Base-by-base conservation (phyloP, 37 sponge, comb jelly and placozoan genomes). In the Halisarca cf. caerulea region DNA sequence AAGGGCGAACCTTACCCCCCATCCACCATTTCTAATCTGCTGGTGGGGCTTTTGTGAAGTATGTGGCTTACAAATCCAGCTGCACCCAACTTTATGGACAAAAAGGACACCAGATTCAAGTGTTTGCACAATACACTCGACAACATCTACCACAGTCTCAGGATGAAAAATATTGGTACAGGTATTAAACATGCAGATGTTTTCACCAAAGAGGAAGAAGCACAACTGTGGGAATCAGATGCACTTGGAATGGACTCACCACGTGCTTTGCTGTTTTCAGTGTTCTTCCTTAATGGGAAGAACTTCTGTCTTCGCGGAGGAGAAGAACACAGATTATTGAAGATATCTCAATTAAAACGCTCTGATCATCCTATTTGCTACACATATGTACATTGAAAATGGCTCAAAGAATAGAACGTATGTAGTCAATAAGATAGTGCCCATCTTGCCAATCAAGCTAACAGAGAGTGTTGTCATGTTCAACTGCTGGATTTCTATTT, bases 1-100 rank as follows among this genome's bases (percentile, higher is more conserved):
- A 82, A 82, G 23, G 82, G 82, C 21, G 82, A 82, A 61, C 11
- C 32, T 59, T 82, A 82, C 66, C 1, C 82, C 2, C 82, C 82
- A 7, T 39, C 11, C 27, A 53, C 57, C 0, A 66, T 68, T 34
- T 1, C 30, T 28, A 2, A 68, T 18, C 69, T 68, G 0, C 32
- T 82, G 44, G 32, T 41, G 18, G 82, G 82, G 25, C 35, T 82
- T 25, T 23, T 82, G 23, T 20, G 66, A 34, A 61, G 40, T 9
- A 82, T 82, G 82, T 18, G 57, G 18, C 33, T 27, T 11, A 24
- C 51, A 27, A 83, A 83, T 35, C 35, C 69, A 30, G 34, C 66
- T 45, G 72, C 84, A 40, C 59, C 66, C 3, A 82, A 42, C 25
- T 4, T 82, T 42, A 14, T 87, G 45, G 81, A 87, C 81, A 45